phyloP scores from a whole-genome alignment of 2,888 invertebrate species.

The Mythimna loreyi region DNA sequence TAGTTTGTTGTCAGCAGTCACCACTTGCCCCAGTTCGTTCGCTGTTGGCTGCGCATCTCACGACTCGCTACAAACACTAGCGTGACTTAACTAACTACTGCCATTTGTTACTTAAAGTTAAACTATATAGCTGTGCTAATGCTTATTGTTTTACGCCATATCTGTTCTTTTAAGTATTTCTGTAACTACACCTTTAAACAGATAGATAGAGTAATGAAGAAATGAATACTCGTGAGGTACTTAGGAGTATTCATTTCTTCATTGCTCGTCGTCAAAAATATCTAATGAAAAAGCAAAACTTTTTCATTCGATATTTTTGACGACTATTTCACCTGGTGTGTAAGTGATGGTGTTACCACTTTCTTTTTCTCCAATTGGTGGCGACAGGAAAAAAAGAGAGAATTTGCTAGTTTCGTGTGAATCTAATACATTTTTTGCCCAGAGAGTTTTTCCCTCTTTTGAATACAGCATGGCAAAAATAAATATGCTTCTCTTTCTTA shows the following conservation, averaged over 20 bases:
- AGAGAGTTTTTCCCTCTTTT: background rate
- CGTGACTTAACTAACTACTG: conserved; percentile 3
- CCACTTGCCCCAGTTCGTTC: conserved; percentile 31
- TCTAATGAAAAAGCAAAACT: too few relatives aligned
- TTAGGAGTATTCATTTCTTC: too few relatives aligned
- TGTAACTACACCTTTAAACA: too few relatives aligned
- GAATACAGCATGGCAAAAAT: background rate
- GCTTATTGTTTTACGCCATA: conserved; percentile 16
- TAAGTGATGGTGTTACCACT: background rate
- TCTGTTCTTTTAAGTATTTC: background rate
- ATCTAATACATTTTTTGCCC: background rate
- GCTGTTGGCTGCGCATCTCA: conserved; percentile 33
- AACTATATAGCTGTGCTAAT: conserved; percentile 12
- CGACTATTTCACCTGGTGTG: background rate
- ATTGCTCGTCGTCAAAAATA: too few relatives aligned
- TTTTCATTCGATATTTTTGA: background rate
- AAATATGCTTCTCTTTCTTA: background rate
- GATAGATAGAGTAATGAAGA: background rate
- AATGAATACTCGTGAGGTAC: too few relatives aligned
- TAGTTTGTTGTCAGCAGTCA: conserved; percentile 37
- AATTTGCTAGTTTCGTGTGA: background rate
- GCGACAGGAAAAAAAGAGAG: too few relatives aligned
- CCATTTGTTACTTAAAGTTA: conserved; percentile 7
- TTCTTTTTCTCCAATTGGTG: too few relatives aligned
- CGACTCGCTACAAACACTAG: conserved; percentile 1